Conservation (phyloP, 2,888 invertebrate genomes). For the Conchocele bisecta region DNA sequence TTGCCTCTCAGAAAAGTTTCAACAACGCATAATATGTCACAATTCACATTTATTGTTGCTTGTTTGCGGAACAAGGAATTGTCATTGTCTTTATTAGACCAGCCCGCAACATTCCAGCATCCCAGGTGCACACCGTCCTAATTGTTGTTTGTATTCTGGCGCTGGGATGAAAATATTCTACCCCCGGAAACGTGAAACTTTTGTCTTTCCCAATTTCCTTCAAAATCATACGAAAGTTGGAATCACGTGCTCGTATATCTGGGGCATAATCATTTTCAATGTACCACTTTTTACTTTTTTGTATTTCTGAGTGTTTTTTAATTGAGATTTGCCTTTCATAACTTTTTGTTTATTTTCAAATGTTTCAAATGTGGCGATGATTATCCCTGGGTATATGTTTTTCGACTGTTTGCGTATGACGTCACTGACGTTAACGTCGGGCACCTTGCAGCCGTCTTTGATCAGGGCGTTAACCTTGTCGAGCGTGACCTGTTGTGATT, state of each 20-base stretch:
- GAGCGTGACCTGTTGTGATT: not conserved
- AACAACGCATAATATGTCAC: conserved; percentile 16
- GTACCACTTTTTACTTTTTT: conserved; percentile 1
- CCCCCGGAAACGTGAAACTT: not conserved
- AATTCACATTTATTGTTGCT: not conserved
- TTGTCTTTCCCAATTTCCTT: conserved; percentile 22
- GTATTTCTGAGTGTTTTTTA: not conserved
- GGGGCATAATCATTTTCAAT: conserved; percentile 5
- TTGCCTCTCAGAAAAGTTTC: conserved; percentile 16
- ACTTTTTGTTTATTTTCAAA: conserved; percentile 2
- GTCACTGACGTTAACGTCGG: not conserved
- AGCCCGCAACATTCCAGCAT: conserved; percentile 11
- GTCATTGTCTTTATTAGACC: conserved; percentile 3
- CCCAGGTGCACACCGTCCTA: conserved; percentile 13
- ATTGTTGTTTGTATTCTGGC: not conserved
- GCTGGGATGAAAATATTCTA: not conserved
- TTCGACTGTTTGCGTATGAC: not conserved
- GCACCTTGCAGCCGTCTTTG: not conserved
- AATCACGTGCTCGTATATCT: not conserved
- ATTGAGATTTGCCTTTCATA: not conserved
- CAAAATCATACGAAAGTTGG: conserved; percentile 10
- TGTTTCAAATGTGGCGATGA: conserved; percentile 1
- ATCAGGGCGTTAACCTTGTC: conserved; percentile 4
- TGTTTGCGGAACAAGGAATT: not conserved
- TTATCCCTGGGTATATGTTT: not conserved